Base-by-base conservation (phyloP, 2,797 vertebrate genomes). In the Philypnodon macrostomus region DNA sequence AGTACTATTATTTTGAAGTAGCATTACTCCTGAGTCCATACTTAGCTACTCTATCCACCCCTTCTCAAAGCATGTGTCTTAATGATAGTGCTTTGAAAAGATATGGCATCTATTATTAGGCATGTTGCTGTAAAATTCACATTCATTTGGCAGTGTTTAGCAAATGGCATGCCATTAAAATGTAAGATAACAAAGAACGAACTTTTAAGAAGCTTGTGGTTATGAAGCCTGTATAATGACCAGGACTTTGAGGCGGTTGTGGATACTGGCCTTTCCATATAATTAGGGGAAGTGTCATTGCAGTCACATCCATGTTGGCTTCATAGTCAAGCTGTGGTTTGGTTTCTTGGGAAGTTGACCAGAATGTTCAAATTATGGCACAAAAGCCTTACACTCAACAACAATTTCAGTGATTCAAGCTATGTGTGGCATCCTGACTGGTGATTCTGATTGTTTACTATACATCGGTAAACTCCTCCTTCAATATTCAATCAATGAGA, bases 331-430 rank as follows among this genome's bases (percentile, higher is more conserved):
- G 9, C 23, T 3, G 44, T 8, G 47, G 42, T 53, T 71, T 67
- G 9, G 31, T 51, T 5, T 18, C 51, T 55, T 23, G 24, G 47
- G 52, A 38, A 61, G 30, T 21, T 19, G 7, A 57, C 49, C 70
- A 63, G 54, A 58, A 64, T 38, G 51, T 51, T 52, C 17, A 35
- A 32, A 50, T 45, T 23, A 12, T 14, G 18, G 40, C 35, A 33
- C 17, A 2, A 1, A n/a, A 30, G 24, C 29, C 16, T 39, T 29
- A 56, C 47, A 53, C 19, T 37, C 40, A 23, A 23, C 21, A 23
- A 23, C n/a, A n/a, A n/a, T n/a, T n/a, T n/a, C n/a, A n/a, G n/a
- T n/a, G n/a, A n/a, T n/a, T n/a, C n/a, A n/a, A n/a, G n/a, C n/a
- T n/a, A n/a, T n/a, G n/a, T n/a, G n/a, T n/a, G n/a, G n/a, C n/a